Percentiles rank a stretch among this genome's conserved stretches.
Conservation (phyloP, 2,888 invertebrate genomes). For the Drosophila mayaguana region DNA sequence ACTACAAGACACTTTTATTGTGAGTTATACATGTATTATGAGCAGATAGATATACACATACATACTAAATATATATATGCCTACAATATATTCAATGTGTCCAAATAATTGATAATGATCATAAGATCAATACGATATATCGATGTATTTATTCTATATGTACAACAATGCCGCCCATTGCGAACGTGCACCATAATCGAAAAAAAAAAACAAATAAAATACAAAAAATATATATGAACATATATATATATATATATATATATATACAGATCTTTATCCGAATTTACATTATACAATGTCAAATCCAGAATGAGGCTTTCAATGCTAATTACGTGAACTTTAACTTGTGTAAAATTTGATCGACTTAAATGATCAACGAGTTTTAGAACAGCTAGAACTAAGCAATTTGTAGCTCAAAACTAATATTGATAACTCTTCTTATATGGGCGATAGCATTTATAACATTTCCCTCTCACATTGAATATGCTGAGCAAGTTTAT, state of each 20-base stretch:
- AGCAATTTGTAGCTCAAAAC: not conserved
- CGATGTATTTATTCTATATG: slow-evolving; percentile 9
- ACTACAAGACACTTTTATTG: slow-evolving; percentile 39
- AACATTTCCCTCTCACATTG: not conserved
- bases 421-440: not conserved
- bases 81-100: slow-evolving; percentile 6
- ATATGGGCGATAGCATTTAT: not conserved
- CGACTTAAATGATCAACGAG: not conserved
- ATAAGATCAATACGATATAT: slow-evolving; percentile 2
- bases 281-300: slow-evolving; percentile 18
- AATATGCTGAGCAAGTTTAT: not conserved
- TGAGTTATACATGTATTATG: slow-evolving; percentile 29
- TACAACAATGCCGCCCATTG: slow-evolving; percentile 27
- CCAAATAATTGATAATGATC: slow-evolving; percentile 3
- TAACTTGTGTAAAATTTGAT: not conserved
- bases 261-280: not conserved
- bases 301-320: not conserved
- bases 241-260: not conserved
- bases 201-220: no score
- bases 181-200: slow-evolving; percentile 1
- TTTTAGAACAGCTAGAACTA: not conserved
- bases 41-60: not conserved
- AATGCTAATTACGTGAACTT: not conserved
- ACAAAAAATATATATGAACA: not conserved
- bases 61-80: slow-evolving; percentile 3